phyloP scores from a whole-genome alignment of 2,797 vertebrate species.

The Clarias laeviceps region DNA sequence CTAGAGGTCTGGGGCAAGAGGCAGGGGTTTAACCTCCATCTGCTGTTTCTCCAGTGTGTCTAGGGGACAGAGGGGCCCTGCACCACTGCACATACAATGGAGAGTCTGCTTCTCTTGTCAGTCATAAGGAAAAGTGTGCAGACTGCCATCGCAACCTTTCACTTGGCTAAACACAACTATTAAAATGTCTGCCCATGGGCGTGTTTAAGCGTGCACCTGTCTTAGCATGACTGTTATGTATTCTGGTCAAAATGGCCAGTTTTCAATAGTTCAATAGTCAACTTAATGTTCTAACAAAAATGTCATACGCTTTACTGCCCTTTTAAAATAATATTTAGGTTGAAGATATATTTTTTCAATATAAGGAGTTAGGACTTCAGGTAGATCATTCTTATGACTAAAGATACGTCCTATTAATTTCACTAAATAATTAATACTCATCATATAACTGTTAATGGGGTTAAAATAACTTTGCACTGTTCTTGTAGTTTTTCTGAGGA shows the following conservation, averaged over 20 bases:
- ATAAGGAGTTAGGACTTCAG: neutral
- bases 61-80: slow-evolving; percentile 65
- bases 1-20: slow-evolving; percentile 32
- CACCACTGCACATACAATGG: slow-evolving; percentile 67
- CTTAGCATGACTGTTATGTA: neutral
- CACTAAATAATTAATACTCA: neutral
- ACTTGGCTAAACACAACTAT: slow-evolving; percentile 72
- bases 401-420: neutral
- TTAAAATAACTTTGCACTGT: neutral
- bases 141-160: slow-evolving; percentile 66
- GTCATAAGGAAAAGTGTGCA: slow-evolving; percentile 50
- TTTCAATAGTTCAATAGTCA: neutral
- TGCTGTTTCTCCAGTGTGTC: slow-evolving; percentile 57
- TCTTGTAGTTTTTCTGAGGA: neutral
- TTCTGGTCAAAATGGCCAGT: neutral
- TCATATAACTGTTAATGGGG: neutral
- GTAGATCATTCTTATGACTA: neutral
- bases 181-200: slow-evolving; percentile 64
- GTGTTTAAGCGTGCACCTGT: slow-evolving; percentile 49
- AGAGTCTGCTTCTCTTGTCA: slow-evolving; percentile 73
- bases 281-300: neutral
- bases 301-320: neutral
- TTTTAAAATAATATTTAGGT: neutral
- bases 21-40: slow-evolving; percentile 58
- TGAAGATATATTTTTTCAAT: neutral